Base-by-base conservation (phyloP, 53 echinoderm and acorn worm genomes). In the Antedon mediterranea region DNA sequence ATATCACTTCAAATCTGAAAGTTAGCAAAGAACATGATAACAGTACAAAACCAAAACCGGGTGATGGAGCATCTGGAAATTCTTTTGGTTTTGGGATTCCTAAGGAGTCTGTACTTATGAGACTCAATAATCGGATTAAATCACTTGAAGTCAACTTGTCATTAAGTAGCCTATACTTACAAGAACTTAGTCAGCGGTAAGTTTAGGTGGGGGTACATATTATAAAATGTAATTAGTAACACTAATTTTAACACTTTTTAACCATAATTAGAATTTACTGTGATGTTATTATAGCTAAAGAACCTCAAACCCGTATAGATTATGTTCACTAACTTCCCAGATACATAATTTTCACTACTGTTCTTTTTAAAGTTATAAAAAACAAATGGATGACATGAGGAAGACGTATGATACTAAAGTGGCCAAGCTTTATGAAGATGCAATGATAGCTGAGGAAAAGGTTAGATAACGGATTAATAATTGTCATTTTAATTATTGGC, bases 301-400 rank as follows among this genome's bases (percentile, higher is more conserved):
- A n/a, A n/a, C n/a, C n/a, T n/a, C n/a, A n/a, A n/a, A n/a, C n/a
- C n/a, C n/a, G n/a, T n/a, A n/a, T n/a, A n/a, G n/a, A n/a, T n/a
- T n/a, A n/a, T n/a, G n/a, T n/a, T n/a, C n/a, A n/a, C n/a, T n/a
- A n/a, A n/a, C n/a, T n/a, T n/a, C n/a, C n/a, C n/a, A n/a, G n/a
- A n/a, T n/a, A n/a, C n/a, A n/a, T n/a, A n/a, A n/a, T n/a, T n/a
- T n/a, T n/a, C n/a, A n/a, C n/a, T n/a, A n/a, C n/a, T n/a, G n/a
- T n/a, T 78, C 42, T 29, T 73, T 11, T 77, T 76, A 29, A 77
- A 95, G 97, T 30, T 95, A 95, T 85, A 87, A 87, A 4, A 95
- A 95, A 77, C 97, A 91, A 84, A 91, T 95, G 97, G 97, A 95
- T 77, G 97, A 95, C 71, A 91, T 91, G 91, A 91, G 92, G 82